These are phyloP conservation scores for Cantharis flavilabris DNA, from an alignment of 2,888 invertebrate species.

Conservation along the genomic window DNA sequence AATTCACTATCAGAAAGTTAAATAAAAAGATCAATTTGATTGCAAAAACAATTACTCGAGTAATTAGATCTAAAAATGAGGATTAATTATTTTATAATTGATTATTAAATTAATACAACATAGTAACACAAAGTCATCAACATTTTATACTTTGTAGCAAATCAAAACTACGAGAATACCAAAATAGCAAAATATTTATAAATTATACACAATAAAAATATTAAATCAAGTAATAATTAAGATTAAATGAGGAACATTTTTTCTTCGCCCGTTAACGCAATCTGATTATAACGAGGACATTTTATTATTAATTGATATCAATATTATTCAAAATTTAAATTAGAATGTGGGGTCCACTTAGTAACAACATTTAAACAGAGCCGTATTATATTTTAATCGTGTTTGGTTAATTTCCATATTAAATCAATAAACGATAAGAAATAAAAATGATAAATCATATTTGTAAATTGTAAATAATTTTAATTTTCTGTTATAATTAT, in stretches of 20 bases:
- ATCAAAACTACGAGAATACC: background rate
- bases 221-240: background rate
- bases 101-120: background rate
- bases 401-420: conserved; percentile 16
- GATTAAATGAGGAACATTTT: background rate
- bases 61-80: background rate
- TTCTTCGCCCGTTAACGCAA: background rate
- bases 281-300: conserved; percentile 22
- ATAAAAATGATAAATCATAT: background rate
- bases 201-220: background rate
- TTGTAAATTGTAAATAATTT: background rate
- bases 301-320: conserved; percentile 7
- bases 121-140: background rate
- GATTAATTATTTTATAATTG: background rate
- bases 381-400: conserved; percentile 8
- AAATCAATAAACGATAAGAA: background rate
- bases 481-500: background rate
- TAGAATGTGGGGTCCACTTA: conserved; percentile 21
- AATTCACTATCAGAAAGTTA: background rate
- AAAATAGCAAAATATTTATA: background rate
- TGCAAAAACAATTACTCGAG: background rate
- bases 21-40: background rate
- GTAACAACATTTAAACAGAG: conserved; percentile 20
- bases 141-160: background rate
- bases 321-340: conserved; percentile 9